Base-by-base conservation (phyloP, 35 echinoderm and acorn worm species). In the Acanthaster planci region DNA sequence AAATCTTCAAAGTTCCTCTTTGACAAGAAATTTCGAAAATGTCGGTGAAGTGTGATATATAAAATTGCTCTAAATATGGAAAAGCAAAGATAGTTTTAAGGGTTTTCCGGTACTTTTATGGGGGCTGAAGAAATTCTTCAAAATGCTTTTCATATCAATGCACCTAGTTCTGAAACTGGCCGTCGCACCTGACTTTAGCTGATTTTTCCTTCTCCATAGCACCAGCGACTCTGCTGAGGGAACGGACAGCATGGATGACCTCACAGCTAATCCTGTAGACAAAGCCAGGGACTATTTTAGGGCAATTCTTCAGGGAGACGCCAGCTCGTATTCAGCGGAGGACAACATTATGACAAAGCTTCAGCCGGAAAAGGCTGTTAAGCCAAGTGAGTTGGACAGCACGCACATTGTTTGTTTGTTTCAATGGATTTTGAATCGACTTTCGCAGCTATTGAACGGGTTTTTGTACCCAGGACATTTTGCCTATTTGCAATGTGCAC, bases 261-360 rank as follows among this genome's bases (percentile, higher is more conserved):
- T 60, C n/a, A 37, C 29, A 26, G 15, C 64, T 34, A 72, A 34
- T 26, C 2, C 51, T 57, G 30, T 14, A 57, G 30, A 57, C 19
- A 57, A 15, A 27, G 81, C n/a, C 36, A 58, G 21, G 12, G 37
- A 31, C 19, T 83, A 83, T 23, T 83, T 83, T 53, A 59, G 14
- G 29, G 38, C 12, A 14, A 34, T 83, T 83, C 54, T 83, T 15
- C n/a, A 32, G 5, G 35, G 37, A 40, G 22, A 83, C 37, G 6
- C 38, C 21, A 27, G 21, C 0, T 16, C 26, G 7, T 19, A 56
- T 37, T 38, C 81, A 1, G 51, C 81, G 17, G 81, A 83, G 35
- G 56, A 36, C 8, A 83, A 83, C 26, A 58, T 58, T 30, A 38
- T 83, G 22, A 83, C 27, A 36, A 83, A 21, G 56, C 34, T 83